phyloP scores from a whole-genome alignment of 1,140 invertebrate species.

The Vanessa tameamea region DNA sequence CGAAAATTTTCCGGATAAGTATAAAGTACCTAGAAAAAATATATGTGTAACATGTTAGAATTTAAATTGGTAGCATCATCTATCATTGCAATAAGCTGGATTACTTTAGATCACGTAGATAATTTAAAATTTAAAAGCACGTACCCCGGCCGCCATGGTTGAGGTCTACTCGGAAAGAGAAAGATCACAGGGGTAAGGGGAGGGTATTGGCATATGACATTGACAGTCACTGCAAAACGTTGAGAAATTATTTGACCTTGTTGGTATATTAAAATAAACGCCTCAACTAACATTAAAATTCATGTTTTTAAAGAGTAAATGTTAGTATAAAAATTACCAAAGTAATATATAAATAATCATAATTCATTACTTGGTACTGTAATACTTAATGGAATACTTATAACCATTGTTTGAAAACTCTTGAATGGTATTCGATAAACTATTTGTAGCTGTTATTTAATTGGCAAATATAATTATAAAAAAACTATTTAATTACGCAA shows the following conservation, averaged over 20 bases:
- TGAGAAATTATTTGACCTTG: constrained; percentile 5
- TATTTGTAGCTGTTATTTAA: too few species aligned
- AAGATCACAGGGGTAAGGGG: constrained; percentile 30
- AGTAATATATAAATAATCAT: too few species aligned
- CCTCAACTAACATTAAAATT: not conserved
- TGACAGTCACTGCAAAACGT: constrained; percentile 48
- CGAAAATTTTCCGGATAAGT: constrained; percentile 98
- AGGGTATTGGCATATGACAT: constrained; percentile 42
- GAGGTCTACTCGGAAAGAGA: constrained; percentile 63
- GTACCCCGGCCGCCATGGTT: constrained; percentile 80
- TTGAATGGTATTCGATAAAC: too few species aligned
- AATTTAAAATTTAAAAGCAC: constrained; percentile 54
- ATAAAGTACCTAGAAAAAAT: constrained; percentile 94
- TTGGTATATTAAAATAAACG: not conserved
- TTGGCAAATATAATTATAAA: too few species aligned
- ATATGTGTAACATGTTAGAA: constrained; percentile 42
- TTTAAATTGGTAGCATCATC: not conserved
- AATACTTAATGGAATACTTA: too few species aligned
- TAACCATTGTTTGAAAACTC: too few species aligned
- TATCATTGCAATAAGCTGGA: constrained; percentile 9
- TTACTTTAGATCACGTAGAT: constrained; percentile 56
- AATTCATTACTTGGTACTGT: too few species aligned
- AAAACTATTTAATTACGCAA: too few species aligned
- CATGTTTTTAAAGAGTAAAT: too few species aligned
- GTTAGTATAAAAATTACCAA: too few species aligned